Evolutionary conservation across 2,113 vertebrate genomes (phyloP), one percentile per base, ranked within the genome.

Genomic region (Acanthisitta chloris): DNA sequence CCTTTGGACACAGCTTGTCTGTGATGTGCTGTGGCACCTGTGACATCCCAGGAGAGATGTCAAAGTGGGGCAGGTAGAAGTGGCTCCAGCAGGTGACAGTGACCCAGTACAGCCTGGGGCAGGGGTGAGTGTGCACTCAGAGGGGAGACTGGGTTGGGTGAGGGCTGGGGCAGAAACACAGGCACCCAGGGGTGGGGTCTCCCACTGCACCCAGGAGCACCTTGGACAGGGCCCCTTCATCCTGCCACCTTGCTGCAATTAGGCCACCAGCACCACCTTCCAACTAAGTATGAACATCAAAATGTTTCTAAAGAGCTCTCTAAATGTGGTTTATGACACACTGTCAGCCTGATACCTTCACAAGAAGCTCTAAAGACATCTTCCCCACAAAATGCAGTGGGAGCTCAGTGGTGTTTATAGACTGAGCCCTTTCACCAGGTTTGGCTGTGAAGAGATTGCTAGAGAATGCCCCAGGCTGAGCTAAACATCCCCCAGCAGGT

Each of bases 401-500:
- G 55, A 89, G 87, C 65, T 76, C 57, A 4, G 38, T 13, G 70
- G 11, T 71, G 46, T 67, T 91, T 33, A 4, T 38, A 38, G 43
- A 40, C 81, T 64, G 54, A 25, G 26, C 36, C 71, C 49, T 88
- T 40, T 67, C 65, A 14, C 48, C 31, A 24, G 28, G 17, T 58
- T 61, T 59, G 28, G 36, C 33, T 21, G 18, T 19, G 59, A 70
- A 51, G 61, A 6, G 71, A 43, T n/a, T 71, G 73, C 24, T 46
- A 26, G n/a, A 42, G 78, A 72, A 31, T 0, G 5, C 52, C 73
- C n/a, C 90, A 9, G 70, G 85, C 90, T 94, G 94, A 82, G 88
- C 92, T 69, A 59, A 92, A 92, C 90, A 72, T 67, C 64, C 52
- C 90, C 18, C 94, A 88, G 94, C 93, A 97, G 92, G 95, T 72